phyloP scores from a whole-genome alignment of 1,140 invertebrate species.

The Bemisia tabaci region DNA sequence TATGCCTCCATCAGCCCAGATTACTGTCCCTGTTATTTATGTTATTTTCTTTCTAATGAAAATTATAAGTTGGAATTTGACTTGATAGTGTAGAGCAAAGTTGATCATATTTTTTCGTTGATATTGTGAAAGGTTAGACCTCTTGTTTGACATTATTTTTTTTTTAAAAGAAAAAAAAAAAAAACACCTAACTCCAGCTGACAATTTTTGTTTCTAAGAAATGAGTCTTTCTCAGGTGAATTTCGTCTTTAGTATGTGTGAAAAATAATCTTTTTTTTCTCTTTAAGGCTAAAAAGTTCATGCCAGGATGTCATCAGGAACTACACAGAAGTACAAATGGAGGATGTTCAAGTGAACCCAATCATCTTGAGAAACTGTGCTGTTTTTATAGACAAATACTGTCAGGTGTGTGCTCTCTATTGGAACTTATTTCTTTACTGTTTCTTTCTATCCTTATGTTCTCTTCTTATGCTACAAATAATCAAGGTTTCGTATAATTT shows the following conservation, averaged over 20 bases:
- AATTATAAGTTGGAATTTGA: background rate
- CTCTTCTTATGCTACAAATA: background rate
- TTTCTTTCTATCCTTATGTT: background rate
- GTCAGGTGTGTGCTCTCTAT: conserved; percentile 38
- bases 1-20: too few species aligned
- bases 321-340: conserved; percentile 79
- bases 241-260: too few species aligned
- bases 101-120: too few species aligned
- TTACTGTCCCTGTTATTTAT: background rate
- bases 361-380: conserved; percentile 69
- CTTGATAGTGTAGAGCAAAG: too few species aligned
- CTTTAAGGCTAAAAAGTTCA: conserved; percentile 30
- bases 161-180: conserved; percentile 17
- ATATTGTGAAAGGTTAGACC: too few species aligned
- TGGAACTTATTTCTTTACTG: conserved; percentile 1
- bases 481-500: too few species aligned
- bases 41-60: background rate
- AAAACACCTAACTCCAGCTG: too few species aligned
- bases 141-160: conserved; percentile 4
- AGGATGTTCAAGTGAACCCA: conserved; percentile 72
- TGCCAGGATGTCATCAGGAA: conserved; percentile 66
- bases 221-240: too few species aligned
- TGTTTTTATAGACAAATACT: conserved; percentile 68
- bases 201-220: too few species aligned
- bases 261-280: background rate